Evolutionary conservation across 2,797 vertebrate species (phyloP), one percentile per base, ranked within the genome.

Genomic region (Sebastes glaucus): DNA sequence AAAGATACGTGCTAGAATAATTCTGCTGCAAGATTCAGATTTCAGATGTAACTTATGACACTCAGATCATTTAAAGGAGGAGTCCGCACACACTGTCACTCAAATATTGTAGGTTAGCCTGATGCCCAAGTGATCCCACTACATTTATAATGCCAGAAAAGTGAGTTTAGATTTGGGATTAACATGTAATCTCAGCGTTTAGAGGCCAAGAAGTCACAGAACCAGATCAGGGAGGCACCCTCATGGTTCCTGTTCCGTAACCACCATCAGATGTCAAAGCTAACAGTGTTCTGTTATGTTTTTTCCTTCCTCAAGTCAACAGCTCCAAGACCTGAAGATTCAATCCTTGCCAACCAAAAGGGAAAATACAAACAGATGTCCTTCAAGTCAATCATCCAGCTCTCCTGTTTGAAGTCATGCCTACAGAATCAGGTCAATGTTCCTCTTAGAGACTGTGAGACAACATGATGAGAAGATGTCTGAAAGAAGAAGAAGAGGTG

Each of bases 231-330:
- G 69, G 87, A 89, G 77, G 28, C 77, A 7, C 71, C 79, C 71
- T 85, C 84, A 82, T 75, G 89, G 83, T 87, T 88, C 93, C 93
- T 93, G 85, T 88, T 92, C 91, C 89, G 76, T 91, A 80, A 87
- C 83, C 87, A 76, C 90, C 88, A 56, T 81, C 88, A 92, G 91
- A 94, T 94, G 86, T 95, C 94, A 91, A 94, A 94, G 94, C 95
- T 96, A 96, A 96, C 95, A 92, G 95, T 96, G 90, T 96, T 95
- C 84, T 96, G 94, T 96, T 95, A 92, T 96, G 88, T 96, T 93
- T 95, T 93, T 95, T 93, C 94, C 93, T 93, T 84, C 95, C 94
- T 92, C 94, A 96, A 96, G 96, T 96, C 93, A 96, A 90, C 94
- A 95, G 96, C 94, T 87, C 64, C 93, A 93, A 94, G 87, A 93